Evolutionary conservation across 2,113 vertebrate genomes (phyloP), one percentile per base, ranked within the genome.

Genomic region (Dipodomys stephensi): DNA sequence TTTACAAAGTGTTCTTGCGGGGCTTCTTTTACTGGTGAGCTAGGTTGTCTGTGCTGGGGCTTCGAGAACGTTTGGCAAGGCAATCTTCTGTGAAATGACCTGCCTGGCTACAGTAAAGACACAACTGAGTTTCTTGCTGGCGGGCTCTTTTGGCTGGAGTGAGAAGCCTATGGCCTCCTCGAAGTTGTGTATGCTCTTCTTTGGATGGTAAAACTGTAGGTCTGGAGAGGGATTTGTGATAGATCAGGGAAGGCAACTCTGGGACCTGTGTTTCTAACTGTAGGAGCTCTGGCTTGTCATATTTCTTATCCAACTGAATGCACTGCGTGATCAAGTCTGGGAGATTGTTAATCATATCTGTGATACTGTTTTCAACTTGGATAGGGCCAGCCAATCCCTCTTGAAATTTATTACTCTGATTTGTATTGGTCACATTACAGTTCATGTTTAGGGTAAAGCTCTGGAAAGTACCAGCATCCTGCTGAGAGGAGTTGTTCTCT

Each of bases 61-160:
- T 49, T 82, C 78, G 53, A 87, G 82, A 97, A 84, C 90, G 68
- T 91, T 97, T 97, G 81, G 92, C 90, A 87, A 95, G 73, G 81
- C 96, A 96, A 89, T 96, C 96, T 92, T 35, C 91, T 93, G 77
- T 96, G 64, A 96, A 89, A 19, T 97, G 96, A 60, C 69, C 84
- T 8, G 90, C 15, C 32, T 95, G 90, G 84, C 64, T 96, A 27
- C 93, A 96, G 39, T 96, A 91, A 28, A 94, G 68, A 49, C 92
- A 97, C 67, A 88, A 69, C 44, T 89, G 90, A 83, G 68, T 87
- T 94, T 96, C 95, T 88, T 93, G 89, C 22, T 97, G 85, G 35
- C 2, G 77, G 7, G 73, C 87, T 93, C 93, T 19, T 92, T 97
- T 96, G 64, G 84, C 84, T 49, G 96, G 77, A 3, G 93, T 96